Evolutionary conservation across 2,113 vertebrate genomes (phyloP), one percentile per base, ranked within the genome.

Genomic region (Romanogobio albipinnatus): DNA sequence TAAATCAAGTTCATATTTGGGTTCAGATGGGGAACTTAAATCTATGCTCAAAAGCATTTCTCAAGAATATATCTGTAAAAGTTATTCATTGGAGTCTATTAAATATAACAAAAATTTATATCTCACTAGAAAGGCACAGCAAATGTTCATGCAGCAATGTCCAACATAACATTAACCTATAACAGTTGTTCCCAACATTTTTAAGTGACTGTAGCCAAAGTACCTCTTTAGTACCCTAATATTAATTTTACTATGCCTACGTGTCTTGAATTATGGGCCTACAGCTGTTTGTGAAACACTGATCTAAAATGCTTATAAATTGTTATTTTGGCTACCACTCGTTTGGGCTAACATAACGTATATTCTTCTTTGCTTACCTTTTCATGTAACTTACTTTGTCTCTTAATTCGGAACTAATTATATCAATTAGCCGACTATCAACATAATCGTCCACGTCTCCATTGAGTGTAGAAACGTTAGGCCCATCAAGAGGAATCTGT

Each of bases 201-300:
- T 68, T 68, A 17, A 36, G 64, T 17, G 64, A 68, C 64, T 68
- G 64, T 68, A 68, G 64, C 64, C 64, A 68, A 68, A 68, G 64
- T n/a, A n/a, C n/a, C 64, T 68, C 29, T 36, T 36, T 17, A 68
- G 29, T 68, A 68, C 29, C 64, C 64, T 68, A 68, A 68, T 36
- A 68, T 68, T 36, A 66, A 66, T 29, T 64, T 10, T 64, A 64
- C n/a, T 66, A 68, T 68, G 64, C 29, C 64, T 68, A 68, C 62
- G 62, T 33, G 64, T 36, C 26, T 68, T 68, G 64, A 68, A 68
- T 68, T 36, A 68, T 68, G 5, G 29, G 64, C 64, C 64, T 68
- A 68, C 64, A 68, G 64, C 64, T 68, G 64, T 66, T 66, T 66
- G 62, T 66, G 62, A 66, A 66, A 66, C 62, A 66, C 62, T 66